Base-by-base conservation (phyloP, 2,113 vertebrate genomes). In the Hystrix brachyura region DNA sequence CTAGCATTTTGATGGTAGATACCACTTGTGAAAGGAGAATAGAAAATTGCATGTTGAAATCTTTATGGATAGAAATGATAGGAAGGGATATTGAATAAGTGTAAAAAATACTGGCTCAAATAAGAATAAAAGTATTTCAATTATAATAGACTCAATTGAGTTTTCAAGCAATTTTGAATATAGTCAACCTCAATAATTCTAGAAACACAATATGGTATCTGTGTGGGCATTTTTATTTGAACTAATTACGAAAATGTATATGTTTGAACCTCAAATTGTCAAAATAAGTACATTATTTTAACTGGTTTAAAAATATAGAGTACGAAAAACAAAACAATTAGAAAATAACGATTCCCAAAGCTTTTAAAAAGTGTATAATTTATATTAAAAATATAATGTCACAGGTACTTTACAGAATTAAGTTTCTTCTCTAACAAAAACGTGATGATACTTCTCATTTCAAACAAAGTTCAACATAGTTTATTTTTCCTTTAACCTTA, bases 341-440 rank as follows among this genome's bases (percentile, higher is more conserved):
- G 74, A 57, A 9, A 93, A 32, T 60, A 55, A 3, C 55, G 7
- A 76, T 87, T n/a, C 27, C 19, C 48, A 82, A 94, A 78, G 5
- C 48, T 78, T 97, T 94, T 64, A 88, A 86, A 90, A 96, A 51
- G 14, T 67, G 5, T 69, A 8, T 69, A 1, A 12, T 60, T 87
- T 71, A 91, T 90, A 84, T 85, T 91, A 64, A 94, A 95, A 85
- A 53, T 65, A 80, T 21, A 65, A 86, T 76, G 19, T 43, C 80
- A 72, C 21, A 57, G 69, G 3, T 86, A 64, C 60, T 71, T 95
- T 53, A 72, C 67, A 46, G 38, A 96, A 81, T 67, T 94, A 91
- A 82, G 9, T 85, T 91, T 87, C 3, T 27, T 85, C 7, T 34
- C 5, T 74, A n/a, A 1, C 34, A 94, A 72, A 2, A 94, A 80